Percentiles rank a stretch among this genome's conserved stretches.
phyloP scores from a whole-genome alignment of 2,797 vertebrate species.

The Spondyliosoma cantharus region DNA sequence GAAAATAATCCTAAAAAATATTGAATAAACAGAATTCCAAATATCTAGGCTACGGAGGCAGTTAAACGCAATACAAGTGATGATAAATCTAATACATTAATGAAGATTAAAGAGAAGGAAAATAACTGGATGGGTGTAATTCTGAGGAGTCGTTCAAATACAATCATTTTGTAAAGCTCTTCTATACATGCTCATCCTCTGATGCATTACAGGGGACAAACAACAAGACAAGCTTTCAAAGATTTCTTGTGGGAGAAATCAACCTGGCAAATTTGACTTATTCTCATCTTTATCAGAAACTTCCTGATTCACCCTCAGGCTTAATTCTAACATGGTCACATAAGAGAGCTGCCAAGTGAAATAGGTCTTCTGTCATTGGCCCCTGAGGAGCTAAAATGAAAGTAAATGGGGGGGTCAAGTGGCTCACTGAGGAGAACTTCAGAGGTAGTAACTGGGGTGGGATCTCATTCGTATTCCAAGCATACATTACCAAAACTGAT shows the following conservation, averaged over 20 bases:
- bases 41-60: neutral
- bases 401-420: conserved; percentile 34
- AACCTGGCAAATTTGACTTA: neutral
- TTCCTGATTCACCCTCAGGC: conserved; percentile 5
- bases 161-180: conserved; percentile 9
- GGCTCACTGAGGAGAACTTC: conserved; percentile 25
- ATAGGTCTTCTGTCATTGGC: conserved; percentile 7
- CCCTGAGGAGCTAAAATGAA: conserved; percentile 33
- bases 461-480: conserved; percentile 19
- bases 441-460: conserved; percentile 4
- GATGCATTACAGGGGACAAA: neutral
- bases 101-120: conserved; percentile 22
- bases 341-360: conserved; percentile 21
- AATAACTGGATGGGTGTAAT: neutral
- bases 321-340: conserved; percentile 15
- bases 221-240: conserved; percentile 2
- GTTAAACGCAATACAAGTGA: conserved; percentile 6
- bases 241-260: neutral
- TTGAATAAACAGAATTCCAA: conserved; percentile 10
- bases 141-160: neutral
- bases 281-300: conserved; percentile 1
- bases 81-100: neutral
- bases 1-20: neutral
- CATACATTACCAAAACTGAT: neutral
- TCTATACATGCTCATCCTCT: conserved; percentile 1